Evolutionary conservation across 2,797 vertebrate species (phyloP), one percentile per base, ranked within the genome.

Genomic region (Silurus lanzhouensis): DNA sequence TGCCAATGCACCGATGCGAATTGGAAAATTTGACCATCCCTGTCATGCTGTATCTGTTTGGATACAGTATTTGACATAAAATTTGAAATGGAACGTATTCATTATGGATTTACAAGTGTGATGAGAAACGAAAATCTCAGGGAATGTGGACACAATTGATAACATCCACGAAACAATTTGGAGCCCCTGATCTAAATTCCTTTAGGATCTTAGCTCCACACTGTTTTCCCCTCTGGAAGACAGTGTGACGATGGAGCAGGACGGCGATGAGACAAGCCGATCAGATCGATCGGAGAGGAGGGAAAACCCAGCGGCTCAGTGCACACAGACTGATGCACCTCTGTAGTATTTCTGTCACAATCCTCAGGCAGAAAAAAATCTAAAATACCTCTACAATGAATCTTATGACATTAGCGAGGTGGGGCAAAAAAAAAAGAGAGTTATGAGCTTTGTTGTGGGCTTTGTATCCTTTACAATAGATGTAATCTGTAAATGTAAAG

Each of bases 241-340:
- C 38, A 46, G 20, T 10, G 27, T 10, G 44, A 44, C 20, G 80
- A 68, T 48, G 77, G 17, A 55, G 79, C 9, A 3, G 44, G 38
- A n/a, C 3, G 17, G 17, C 12, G 1, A 19, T 38, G 76, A 67
- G 66, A 70, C 66, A 82, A 70, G 64, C 48, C 55, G n/a, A 17
- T 27, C 44, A 27, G 64, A 68, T 70, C 52, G 67, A 82, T 82
- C 2, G 22, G 48, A 44, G 64, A 60, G 55, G 27, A 72, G 67
- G 55, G 81, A 60, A 22, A 20, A 44, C 81, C 67, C 81, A 44
- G 67, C 52, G 31, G 52, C 55, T 71, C 63, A 15, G 20, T 60
- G 48, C 55, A 38, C 67, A 82, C 52, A 82, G 67, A 82, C 81
- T 31, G 64, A 81, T 81, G 64, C 64, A 31, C 48, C 38, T 80